These are phyloP conservation scores for Lepidostoma basale DNA, from an alignment of 1,140 invertebrate genomes.

Conservation along the genomic window DNA sequence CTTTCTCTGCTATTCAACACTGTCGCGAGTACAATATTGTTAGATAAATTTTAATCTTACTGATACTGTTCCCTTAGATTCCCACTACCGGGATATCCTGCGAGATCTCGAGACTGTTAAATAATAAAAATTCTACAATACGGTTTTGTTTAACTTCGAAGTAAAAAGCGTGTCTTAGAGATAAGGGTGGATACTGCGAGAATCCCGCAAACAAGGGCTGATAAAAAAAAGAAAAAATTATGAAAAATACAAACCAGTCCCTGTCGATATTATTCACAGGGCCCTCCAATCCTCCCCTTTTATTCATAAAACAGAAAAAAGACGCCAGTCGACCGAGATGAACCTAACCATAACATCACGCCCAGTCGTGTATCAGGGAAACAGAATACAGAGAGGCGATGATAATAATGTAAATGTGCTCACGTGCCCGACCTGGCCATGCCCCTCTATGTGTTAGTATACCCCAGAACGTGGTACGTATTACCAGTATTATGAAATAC, in stretches of 20 bases:
- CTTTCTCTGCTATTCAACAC: too few species aligned
- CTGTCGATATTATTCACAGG: slow-evolving; percentile 40
- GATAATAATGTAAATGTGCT: slow-evolving; percentile 47
- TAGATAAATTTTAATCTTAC: too few species aligned
- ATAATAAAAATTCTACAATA: neutral
- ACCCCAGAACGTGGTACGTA: slow-evolving; percentile 41
- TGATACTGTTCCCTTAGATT: too few species aligned
- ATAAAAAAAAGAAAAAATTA: slow-evolving; percentile 26
- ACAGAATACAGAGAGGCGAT: slow-evolving; percentile 44
- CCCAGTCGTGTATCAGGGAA: slow-evolving; percentile 43
- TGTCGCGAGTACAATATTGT: too few species aligned
- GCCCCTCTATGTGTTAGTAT: slow-evolving; percentile 22
- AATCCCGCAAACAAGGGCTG: neutral
- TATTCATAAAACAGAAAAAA: slow-evolving; percentile 44
- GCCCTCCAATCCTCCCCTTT: slow-evolving; percentile 22
- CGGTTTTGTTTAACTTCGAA: slow-evolving; percentile 3
- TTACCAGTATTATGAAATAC: slow-evolving; percentile 46
- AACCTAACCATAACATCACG: slow-evolving; percentile 43
- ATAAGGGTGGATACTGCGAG: neutral
- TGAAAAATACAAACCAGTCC: slow-evolving; percentile 23
- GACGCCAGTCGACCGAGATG: slow-evolving; percentile 22
- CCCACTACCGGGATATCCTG: too few species aligned
- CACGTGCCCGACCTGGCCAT: slow-evolving; percentile 43
- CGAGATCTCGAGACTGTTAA: too few species aligned
- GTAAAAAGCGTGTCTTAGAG: neutral